These are phyloP conservation scores for Seriola quinqueradiata DNA, from an alignment of 2,113 vertebrate species.

Conservation along the genomic window DNA sequence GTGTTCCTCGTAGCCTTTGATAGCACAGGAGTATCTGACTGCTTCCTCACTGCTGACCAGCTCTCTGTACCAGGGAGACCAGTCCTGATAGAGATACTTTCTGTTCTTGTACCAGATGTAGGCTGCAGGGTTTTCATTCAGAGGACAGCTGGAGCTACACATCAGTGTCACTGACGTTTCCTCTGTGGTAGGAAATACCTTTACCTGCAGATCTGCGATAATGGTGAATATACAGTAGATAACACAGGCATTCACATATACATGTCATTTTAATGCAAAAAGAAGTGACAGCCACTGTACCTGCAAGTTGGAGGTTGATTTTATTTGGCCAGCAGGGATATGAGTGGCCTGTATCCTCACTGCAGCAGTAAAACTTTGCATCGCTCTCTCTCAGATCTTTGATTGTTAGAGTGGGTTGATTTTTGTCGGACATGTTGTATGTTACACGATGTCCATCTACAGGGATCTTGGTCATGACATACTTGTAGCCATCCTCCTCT, in stretches of 20 bases:
- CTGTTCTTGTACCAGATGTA: slow-evolving; percentile 65
- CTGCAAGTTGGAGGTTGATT: background rate
- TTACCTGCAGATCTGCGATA: slow-evolving; percentile 48
- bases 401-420: slow-evolving; percentile 3
- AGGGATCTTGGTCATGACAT: background rate
- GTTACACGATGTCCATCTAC: background rate
- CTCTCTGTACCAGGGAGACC: slow-evolving; percentile 55
- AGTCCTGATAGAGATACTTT: slow-evolving; percentile 54
- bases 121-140: slow-evolving; percentile 39
- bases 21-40: slow-evolving; percentile 52
- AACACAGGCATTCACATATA: too few species aligned
- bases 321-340: rapidly evolving
- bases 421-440: background rate
- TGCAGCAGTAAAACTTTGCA: background rate
- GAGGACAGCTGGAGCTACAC: slow-evolving; percentile 49
- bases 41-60: slow-evolving; percentile 44
- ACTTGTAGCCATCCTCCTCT: rapidly evolving
- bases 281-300: background rate
- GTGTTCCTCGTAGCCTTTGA: slow-evolving; percentile 3
- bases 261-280: background rate
- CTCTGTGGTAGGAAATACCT: slow-evolving; percentile 34
- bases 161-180: slow-evolving; percentile 29
- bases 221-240: background rate
- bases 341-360: background rate
- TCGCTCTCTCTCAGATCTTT: background rate